Percentiles rank a stretch among this genome's conserved stretches.
Conservation (phyloP, 2,797 vertebrate genomes). For the Mergus octosetaceus region DNA sequence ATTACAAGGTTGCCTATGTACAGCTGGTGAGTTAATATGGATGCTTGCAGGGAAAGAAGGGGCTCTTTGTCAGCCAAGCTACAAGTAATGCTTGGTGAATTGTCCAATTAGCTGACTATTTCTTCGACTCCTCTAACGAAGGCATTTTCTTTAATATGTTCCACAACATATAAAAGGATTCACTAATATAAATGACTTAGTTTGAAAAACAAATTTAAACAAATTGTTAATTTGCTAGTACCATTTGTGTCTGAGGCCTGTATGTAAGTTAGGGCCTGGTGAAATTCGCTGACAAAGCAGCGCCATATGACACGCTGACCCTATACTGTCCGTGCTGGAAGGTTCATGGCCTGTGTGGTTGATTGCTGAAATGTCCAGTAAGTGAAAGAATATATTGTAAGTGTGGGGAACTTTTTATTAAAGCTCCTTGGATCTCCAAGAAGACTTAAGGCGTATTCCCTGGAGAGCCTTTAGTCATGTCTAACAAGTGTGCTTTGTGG, state of each 20-base stretch:
- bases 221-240: neutral
- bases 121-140: neutral
- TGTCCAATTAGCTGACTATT: neutral
- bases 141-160: neutral
- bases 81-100: neutral
- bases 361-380: constrained; percentile 39
- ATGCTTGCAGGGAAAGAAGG: neutral
- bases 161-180: neutral
- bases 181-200: neutral
- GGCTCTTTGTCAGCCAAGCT: neutral
- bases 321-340: constrained; percentile 38
- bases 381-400: constrained; percentile 66
- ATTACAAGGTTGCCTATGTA: constrained; percentile 95
- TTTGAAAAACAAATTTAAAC: neutral
- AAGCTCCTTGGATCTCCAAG: constrained; percentile 42
- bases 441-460: constrained; percentile 52
- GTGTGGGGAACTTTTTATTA: constrained; percentile 40
- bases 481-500: constrained; percentile 52
- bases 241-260: neutral
- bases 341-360: constrained; percentile 38
- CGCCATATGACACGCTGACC: neutral
- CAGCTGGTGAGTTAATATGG: constrained; percentile 88
- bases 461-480: constrained; percentile 45
- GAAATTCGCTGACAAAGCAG: too few species aligned
- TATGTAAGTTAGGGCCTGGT: constrained; percentile 10